A percentile compares a stretch with the other conserved stretches of the same genome.
phyloP scores from a whole-genome alignment of 92 coral and sea anemone species.

The Hydrozoanthus gracilis region DNA sequence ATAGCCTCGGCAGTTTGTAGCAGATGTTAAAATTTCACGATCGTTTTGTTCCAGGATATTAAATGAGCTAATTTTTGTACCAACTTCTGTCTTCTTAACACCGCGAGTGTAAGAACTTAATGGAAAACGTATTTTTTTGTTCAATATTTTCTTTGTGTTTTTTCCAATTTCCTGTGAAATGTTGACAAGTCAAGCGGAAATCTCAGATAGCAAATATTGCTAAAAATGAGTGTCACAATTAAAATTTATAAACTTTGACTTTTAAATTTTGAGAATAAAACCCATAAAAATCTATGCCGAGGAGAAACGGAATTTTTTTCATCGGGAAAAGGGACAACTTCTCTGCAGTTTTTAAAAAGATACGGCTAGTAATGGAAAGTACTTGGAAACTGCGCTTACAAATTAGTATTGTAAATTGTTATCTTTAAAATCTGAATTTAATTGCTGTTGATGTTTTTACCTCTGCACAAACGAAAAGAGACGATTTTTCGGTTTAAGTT shows the following conservation, averaged over 20 bases:
- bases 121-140: background rate
- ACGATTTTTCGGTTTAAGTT: no score
- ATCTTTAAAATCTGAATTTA: no score
- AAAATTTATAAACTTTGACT: background rate
- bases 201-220: background rate
- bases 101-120: background rate
- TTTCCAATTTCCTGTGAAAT: constrained; percentile 9
- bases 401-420: no score
- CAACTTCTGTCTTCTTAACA: background rate
- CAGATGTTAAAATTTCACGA: background rate
- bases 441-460: no score
- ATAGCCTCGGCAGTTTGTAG: background rate
- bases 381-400: no score
- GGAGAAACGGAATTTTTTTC: no score
- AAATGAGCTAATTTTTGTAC: background rate
- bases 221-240: background rate
- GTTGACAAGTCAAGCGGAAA: constrained; percentile 16
- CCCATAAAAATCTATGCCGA: no score
- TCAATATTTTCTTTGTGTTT: constrained; percentile 4
- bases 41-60: background rate
- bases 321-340: no score
- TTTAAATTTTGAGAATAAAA: no score
- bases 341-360: no score
- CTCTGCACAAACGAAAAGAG: no score
- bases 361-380: no score